phyloP scores from a whole-genome alignment of 1,140 invertebrate species.

The Schlechtendalia chinensis region DNA sequence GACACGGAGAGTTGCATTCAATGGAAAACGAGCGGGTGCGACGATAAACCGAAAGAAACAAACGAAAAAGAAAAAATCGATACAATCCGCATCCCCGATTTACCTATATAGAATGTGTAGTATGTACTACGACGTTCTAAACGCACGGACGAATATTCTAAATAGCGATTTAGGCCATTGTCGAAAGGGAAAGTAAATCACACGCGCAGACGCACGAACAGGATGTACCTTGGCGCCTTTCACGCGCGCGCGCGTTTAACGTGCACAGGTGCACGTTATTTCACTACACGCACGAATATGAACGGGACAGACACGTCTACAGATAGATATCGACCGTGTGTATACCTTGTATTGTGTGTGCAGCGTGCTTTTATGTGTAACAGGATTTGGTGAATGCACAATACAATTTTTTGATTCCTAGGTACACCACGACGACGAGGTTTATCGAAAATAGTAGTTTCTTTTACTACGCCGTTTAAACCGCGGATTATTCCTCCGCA shows the following conservation, averaged over 20 bases:
- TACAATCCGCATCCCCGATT: neutral
- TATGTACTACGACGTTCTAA: neutral
- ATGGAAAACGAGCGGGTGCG: no score
- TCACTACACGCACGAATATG: slow-evolving; percentile 5
- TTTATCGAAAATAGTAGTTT: neutral
- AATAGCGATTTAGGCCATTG: slow-evolving; percentile 37
- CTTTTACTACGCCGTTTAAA: no score
- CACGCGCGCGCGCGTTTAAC: slow-evolving; percentile 35
- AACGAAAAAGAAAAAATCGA: neutral
- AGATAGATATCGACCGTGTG: neutral
- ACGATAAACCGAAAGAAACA: no score
- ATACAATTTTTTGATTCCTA: slow-evolving; percentile 24
- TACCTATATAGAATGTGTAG: no score
- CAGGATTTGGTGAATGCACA: slow-evolving; percentile 28
- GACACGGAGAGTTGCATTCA: no score
- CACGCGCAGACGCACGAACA: slow-evolving; percentile 16
- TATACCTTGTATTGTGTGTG: neutral
- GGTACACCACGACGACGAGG: neutral
- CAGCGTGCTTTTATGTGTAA: slow-evolving; percentile 34
- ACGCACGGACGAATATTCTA: slow-evolving; percentile 1
- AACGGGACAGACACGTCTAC: slow-evolving; percentile 24
- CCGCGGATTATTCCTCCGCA: no score
- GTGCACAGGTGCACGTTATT: slow-evolving; percentile 27
- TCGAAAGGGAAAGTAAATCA: slow-evolving; percentile 50
- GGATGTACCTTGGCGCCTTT: slow-evolving; percentile 46